Base-by-base conservation (phyloP, 2,888 invertebrate species). In the Taphrorychus bicolor region DNA sequence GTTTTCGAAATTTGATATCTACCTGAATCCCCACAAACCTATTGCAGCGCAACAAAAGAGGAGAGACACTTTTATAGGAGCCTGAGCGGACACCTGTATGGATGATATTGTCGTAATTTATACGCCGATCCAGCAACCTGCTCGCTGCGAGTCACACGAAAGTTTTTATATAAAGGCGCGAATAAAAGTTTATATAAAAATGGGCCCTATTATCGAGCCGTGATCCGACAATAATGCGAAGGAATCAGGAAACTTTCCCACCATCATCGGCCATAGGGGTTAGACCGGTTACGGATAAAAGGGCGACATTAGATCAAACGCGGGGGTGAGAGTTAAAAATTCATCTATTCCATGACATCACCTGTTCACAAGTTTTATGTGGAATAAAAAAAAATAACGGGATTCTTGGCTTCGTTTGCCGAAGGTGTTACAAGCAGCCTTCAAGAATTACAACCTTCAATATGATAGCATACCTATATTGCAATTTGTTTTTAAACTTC, bases 131-230 rank as follows among this genome's bases (percentile, higher is more conserved):
- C 59, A 56, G 59, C 52, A 54, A 66, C 67, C 61, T 67, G 62
- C 59, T 21, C 48, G 57, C 9, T 49, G n/a, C n/a, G n/a, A n/a
- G n/a, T 57, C 65, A 32, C 7, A 66, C 65, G 66, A 69, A 70
- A 71, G 69, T 73, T 74, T 75, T 73, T 73, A 73, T 73, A 73
- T 73, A 73, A 68, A 74, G 74, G 70, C 74, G 74, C 74, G 73
- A 73, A 75, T 75, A 73, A 73, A 73, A 72, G 17, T 59, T 52
- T 23, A 64, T 64, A 58, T 58, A 63, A 63, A 63, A 63, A 32
- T 56, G 23, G 57, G 42, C 48, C 41, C 64, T 51, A 58, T 64
- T 64, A 58, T 64, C 42, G n/a, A 19, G 52, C 58, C 64, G 52
- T 64, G 64, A 64, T 64, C 58, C 53, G 58, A 64, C 64, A 64